Evolutionary conservation across 1,140 invertebrate genomes (phyloP), one percentile per base, ranked within the genome.

Genomic region (Calosoma granatense): DNA sequence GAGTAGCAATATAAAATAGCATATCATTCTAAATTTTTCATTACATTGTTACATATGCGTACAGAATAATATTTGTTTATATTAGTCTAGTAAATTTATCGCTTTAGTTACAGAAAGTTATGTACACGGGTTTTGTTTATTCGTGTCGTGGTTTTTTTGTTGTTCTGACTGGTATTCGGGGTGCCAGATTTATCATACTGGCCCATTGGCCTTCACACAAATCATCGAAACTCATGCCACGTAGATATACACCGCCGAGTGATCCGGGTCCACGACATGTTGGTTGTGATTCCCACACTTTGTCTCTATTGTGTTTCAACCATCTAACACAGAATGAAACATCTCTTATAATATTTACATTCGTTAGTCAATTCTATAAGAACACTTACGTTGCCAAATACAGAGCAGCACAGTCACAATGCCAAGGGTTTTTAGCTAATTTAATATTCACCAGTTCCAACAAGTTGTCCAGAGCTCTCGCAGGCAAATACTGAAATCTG

Each of bases 141-240:
- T n/a, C n/a, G n/a, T n/a, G n/a, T n/a, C n/a, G n/a, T n/a, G 26
- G 26, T 47, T 6, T 9, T 47, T 47, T 47, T 11, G 41, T 11
- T 11, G 41, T 11, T 47, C 17, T 47, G 41, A 47, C 17, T 4
- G 85, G 83, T 12, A 88, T 66, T 47, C 86, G 71, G 1, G 86
- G 84, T 0, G 81, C 78, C 0, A 88, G 69, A 56, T 86, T 86
- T 2, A 84, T 78, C 87, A 90, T 89, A 59, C 87, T 90, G 12
- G 87, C 87, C 88, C 87, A 90, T 60, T 90, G 87, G 0, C 87
- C 87, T 11, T 88, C 79, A 62, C 88, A 92, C 9, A 91, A 77
- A 63, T 88, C 84, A 43, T 87, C 82, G 60, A 90, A 90, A n/a
- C 82, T 83, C 64, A 92, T 74, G 26, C 81, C 80, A 57, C 83